Base-by-base conservation (phyloP, 2,797 vertebrate genomes). In the Thalassophryne amazonica region DNA sequence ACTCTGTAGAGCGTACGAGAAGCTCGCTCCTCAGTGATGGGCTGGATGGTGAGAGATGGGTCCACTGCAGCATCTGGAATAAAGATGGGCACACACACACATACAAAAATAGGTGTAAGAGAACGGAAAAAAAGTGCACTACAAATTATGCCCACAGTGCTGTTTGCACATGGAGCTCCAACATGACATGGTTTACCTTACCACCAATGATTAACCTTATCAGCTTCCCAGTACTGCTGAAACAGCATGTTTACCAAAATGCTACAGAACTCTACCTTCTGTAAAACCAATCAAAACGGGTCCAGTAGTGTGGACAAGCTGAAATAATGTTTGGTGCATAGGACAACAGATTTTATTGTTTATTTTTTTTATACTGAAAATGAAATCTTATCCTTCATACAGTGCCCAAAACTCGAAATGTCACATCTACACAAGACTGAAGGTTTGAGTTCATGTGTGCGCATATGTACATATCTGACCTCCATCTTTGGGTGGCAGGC, bases 11-110 rank as follows among this genome's bases (percentile, higher is more conserved):
- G 79, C 1, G 97, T 99, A 36, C 97, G 93, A 20, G 97, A 99
- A 0, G 97, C 97, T 11, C 97, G 92, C 39, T 99, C 97, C 79
- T 99, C 97, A 14, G 97, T 99, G 76, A 99, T 99, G 3, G 96
- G 95, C 46, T 97, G 96, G 76, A 99, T 98, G 68, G 91, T 97
- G 51, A 99, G 90, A 57, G 89, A 93, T 1, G 93, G 86, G 75
- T 99, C 96, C 57, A 93, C 90, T 0, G 91, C 78, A 30, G 96
- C 91, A 92, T 86, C 45, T 84, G 68, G 4, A 59, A 60, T 49
- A 85, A 51, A 87, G 54, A 70, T n/a, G 10, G 3, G 28, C 7
- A 11, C 1, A 21, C n/a, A n/a, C n/a, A n/a, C n/a, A n/a, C n/a
- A n/a, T n/a, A n/a, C n/a, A 54, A 17, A 46, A 13, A 14, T 9